Evolutionary conservation across 2,888 invertebrate genomes (phyloP).

Genomic region (Drosophila meridiana): DNA sequence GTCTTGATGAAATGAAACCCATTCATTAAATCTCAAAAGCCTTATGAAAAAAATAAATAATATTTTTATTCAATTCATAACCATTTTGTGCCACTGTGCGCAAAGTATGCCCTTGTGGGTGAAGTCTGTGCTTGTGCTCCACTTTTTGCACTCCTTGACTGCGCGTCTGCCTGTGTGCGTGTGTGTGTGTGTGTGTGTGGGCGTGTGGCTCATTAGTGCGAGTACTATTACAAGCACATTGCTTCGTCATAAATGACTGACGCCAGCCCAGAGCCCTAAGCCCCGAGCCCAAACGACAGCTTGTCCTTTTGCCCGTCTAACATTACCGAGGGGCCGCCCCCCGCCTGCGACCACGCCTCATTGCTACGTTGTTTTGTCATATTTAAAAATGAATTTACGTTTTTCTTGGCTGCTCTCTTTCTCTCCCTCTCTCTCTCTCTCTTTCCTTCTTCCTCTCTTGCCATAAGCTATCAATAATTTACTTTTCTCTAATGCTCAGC

Average conservation of each 20-base stretch:
- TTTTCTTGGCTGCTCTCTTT: constrained; percentile 22
- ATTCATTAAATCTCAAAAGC: too few relatives aligned
- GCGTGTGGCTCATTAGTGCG: constrained; percentile 67
- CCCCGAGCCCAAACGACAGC: constrained; percentile 52
- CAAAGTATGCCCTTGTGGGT: constrained; percentile 38
- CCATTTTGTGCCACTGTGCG: constrained; percentile 36
- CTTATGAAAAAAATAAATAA: too few relatives aligned
- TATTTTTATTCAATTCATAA: background rate
- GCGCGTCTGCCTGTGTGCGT: constrained; percentile 15
- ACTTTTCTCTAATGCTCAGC: constrained; percentile 64
- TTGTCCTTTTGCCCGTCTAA: constrained; percentile 61
- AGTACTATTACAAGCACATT: constrained; percentile 68
- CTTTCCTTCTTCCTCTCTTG: background rate
- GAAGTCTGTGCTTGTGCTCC: constrained; percentile 55
- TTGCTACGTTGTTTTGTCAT: constrained; percentile 72
- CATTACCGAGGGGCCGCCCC: constrained; percentile 30
- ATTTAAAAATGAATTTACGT: constrained; percentile 78
- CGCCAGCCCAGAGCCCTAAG: constrained; percentile 43
- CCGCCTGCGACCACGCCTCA: background rate
- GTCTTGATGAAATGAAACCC: too few relatives aligned
- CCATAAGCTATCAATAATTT: constrained; percentile 76
- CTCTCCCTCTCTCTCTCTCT: background rate
- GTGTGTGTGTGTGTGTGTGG: constrained; percentile 24
- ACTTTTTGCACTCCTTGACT: constrained; percentile 51
- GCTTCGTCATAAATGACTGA: constrained; percentile 75